Evolutionary conservation across 2,113 vertebrate genomes (phyloP).

Genomic region (Triplophysa tibetana): DNA sequence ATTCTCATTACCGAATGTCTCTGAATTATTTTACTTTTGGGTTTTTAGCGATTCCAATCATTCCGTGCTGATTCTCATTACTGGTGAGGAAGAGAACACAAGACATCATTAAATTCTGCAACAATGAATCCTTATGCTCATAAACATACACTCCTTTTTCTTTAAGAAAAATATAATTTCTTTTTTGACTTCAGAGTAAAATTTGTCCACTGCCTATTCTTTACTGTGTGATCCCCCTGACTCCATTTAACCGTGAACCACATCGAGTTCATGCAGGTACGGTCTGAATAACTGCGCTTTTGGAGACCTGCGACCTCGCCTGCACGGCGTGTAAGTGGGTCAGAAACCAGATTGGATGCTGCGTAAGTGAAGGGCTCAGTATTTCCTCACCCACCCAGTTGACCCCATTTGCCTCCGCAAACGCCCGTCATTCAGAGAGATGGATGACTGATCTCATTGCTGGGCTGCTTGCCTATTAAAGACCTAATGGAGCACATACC

Average conservation of each 20-base stretch:
- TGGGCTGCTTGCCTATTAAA: conserved; percentile 35
- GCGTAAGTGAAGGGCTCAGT: background rate
- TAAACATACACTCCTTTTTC: no score
- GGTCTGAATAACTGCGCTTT: background rate
- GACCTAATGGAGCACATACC: conserved; percentile 48
- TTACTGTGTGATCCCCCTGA: background rate
- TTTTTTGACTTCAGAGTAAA: background rate
- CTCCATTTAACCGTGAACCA: background rate
- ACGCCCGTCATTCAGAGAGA: conserved; percentile 37
- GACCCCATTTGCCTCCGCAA: conserved; percentile 37
- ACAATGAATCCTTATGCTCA: no score
- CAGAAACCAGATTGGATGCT: conserved; percentile 2
- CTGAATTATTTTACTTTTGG: no score
- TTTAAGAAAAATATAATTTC: background rate
- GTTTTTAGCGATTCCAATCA: no score
- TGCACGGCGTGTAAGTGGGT: conserved; percentile 1
- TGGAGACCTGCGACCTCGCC: background rate
- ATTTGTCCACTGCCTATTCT: background rate
- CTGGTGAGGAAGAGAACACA: no score
- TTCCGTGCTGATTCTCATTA: no score
- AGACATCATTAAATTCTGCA: no score
- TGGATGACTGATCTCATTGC: conserved; percentile 26
- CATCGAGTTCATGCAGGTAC: background rate
- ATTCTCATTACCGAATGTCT: no score
- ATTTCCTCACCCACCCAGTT: conserved; percentile 13